Evolutionary conservation across 2,888 invertebrate genomes (phyloP), one percentile per base, ranked within the genome.

Genomic region (Microplitis deprimator): DNA sequence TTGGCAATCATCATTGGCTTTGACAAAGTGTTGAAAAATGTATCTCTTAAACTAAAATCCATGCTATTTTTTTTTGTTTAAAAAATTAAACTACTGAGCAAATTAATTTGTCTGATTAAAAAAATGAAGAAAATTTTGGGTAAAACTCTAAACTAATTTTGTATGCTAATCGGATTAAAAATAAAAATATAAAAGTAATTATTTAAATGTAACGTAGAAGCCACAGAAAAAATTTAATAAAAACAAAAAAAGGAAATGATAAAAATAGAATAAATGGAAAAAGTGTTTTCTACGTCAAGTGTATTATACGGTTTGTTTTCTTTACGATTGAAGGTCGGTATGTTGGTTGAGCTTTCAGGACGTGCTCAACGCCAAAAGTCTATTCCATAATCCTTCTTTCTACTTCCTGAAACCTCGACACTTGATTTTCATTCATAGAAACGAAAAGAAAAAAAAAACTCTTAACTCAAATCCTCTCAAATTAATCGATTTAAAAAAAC

Each of bases 161-260:
- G 29, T 4, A 29, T 29, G 29, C 29, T 29, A 29, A 29, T 29
- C 29, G 29, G 29, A 29, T 29, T 29, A 29, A 29, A 29, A 29
- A 29, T 29, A 29, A 29, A 29, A 29, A 29, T 29, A 4, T 29
- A 29, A 68, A 75, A 62, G 67, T 72, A 77, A 79, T 79, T 73
- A 77, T 72, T 68, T 70, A 75, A 60, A 50, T 50, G 50, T 50
- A 13, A 29, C 29, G 29, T 29, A 29, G 29, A 29, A 29, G 29
- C 29, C 29, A 29, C 3, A 29, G 29, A 29, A 29, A 29, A 8
- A 50, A 50, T 50, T 0, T 50, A 13, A 6, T 10, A 59, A 17
- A 41, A 41, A 29, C n/a, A 17, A 61, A 62, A 17, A n/a, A 16
- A 7, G 5, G 6, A 40, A 41, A 61, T 6, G 17, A 7, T n/a